Base-by-base conservation (phyloP, 1,140 invertebrate species). In the Trichonephila clavata region DNA sequence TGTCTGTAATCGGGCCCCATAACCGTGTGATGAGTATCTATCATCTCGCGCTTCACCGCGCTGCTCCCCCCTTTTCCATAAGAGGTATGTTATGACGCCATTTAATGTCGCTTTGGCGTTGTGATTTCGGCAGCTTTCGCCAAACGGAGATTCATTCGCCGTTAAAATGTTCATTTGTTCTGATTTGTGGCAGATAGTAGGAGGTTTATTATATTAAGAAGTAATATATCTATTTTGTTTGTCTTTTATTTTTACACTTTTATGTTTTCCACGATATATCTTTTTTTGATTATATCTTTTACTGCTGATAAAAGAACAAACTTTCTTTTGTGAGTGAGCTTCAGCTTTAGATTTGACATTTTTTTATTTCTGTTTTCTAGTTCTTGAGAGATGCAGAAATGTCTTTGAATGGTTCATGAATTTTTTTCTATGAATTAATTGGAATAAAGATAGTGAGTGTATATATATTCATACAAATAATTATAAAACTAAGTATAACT, bases 1-100 rank as follows among this genome's bases (percentile, higher is more conserved):
- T 16, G 68, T 80, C n/a, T 90, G 88, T 90, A 90, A 90, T 60
- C 60, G 50, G 65, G 71, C 88, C 32, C 43, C 88, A 77, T 77
- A 90, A 59, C 4, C 65, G 68, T 90, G 61, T 65, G 60, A 88
- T 88, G 86, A 68, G 39, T 63, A 63, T 65, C 77, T 39, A 81
- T 91, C 89, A 91, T 91, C 57, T 91, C 27, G 16, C 63, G 63
- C 86, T 88, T 68, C 86, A 32, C 20, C 24, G 89, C 89, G 2
- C 20, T 16, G 21, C 13, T 61, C 20, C 84, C 60, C 27, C 7
- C 20, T 63, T 32, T 20, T 21, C 43, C 32, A 68, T 43, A 71
- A 3, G 63, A 88, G 27, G n/a, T 50, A 20, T 43, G 65, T 60
- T 90, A 90, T 90, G 71, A 39, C 24, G 68, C 88, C 50, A 18